Percentiles rank a stretch among this genome's conserved stretches.
Evolutionary conservation across 2,888 invertebrate species (phyloP).

Genomic region (Aphidius colemani): DNA sequence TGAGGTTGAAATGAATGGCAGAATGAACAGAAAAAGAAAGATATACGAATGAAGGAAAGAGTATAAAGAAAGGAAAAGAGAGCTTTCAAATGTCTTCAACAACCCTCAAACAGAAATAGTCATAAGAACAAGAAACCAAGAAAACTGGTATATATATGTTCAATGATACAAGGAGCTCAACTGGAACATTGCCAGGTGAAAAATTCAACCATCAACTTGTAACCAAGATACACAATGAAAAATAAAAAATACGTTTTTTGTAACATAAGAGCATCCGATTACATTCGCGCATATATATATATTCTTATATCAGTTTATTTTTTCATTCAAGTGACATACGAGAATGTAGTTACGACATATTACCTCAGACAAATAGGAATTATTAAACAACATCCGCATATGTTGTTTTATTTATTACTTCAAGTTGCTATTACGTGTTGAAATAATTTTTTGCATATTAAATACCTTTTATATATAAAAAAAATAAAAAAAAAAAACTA

Average conservation of each 20-base stretch:
- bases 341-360: background rate
- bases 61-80: background rate
- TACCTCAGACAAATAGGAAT: background rate
- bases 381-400: background rate
- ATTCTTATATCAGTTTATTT: conserved; percentile 8
- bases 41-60: conserved; percentile 1
- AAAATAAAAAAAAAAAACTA: no score
- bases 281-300: conserved; percentile 20
- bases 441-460: no score
- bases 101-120: background rate
- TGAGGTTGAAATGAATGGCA: no score
- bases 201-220: conserved; percentile 10
- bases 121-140: conserved; percentile 6
- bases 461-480: no score
- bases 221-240: conserved; percentile 18
- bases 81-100: background rate
- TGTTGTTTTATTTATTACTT: background rate
- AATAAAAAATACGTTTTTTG: conserved; percentile 25
- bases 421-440: no score
- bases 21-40: background rate
- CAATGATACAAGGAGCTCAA: conserved; percentile 18
- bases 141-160: conserved; percentile 5
- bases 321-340: conserved; percentile 3
- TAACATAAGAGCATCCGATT: conserved; percentile 30
- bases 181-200: conserved; percentile 31